Percentiles rank a stretch among this genome's conserved stretches.
Conservation (phyloP, 2,797 vertebrate genomes). For the Lates japonicus region DNA sequence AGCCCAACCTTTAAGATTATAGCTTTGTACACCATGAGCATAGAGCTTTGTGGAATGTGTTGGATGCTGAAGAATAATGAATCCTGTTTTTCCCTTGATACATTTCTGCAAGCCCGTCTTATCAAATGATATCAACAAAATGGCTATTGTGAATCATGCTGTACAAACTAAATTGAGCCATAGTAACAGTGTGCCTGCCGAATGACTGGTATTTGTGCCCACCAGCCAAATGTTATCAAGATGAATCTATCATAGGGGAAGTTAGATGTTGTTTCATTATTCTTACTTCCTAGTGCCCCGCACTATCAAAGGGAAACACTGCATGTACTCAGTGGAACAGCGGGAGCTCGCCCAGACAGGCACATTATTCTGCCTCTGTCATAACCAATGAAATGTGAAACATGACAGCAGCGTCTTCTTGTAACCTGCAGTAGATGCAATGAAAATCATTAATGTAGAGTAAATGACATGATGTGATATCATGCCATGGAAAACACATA, state of each 20-base stretch:
- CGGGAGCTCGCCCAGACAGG: slow-evolving; percentile 60
- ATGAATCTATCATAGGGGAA: slow-evolving; percentile 63
- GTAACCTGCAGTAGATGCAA: slow-evolving; percentile 40
- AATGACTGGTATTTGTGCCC: slow-evolving; percentile 61
- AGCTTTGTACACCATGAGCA: slow-evolving; percentile 25
- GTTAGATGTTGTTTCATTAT: slow-evolving; percentile 59
- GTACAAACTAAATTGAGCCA: slow-evolving; percentile 39
- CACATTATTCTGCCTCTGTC: slow-evolving; percentile 65
- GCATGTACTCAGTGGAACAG: slow-evolving; percentile 47
- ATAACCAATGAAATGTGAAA: slow-evolving; percentile 71
- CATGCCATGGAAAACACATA: slow-evolving; percentile 56
- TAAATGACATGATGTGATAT: slow-evolving; percentile 51
- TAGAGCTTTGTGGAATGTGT: slow-evolving; percentile 49
- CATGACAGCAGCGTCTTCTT: slow-evolving; percentile 58
- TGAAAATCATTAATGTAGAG: slow-evolving; percentile 58
- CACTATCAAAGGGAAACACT: slow-evolving; percentile 71
- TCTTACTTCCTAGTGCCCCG: slow-evolving; percentile 60
- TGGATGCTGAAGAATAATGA: slow-evolving; percentile 44
- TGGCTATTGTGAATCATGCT: slow-evolving; percentile 57
- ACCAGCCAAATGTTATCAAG: slow-evolving; percentile 57
- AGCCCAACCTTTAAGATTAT: slow-evolving; percentile 51
- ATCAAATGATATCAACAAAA: slow-evolving; percentile 67
- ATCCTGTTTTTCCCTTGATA: slow-evolving; percentile 43
- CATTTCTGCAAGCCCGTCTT: slow-evolving; percentile 37
- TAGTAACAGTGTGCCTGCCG: slow-evolving; percentile 9